Conservation (phyloP, 2,888 invertebrate species). For the Dryobotodes eremita region DNA sequence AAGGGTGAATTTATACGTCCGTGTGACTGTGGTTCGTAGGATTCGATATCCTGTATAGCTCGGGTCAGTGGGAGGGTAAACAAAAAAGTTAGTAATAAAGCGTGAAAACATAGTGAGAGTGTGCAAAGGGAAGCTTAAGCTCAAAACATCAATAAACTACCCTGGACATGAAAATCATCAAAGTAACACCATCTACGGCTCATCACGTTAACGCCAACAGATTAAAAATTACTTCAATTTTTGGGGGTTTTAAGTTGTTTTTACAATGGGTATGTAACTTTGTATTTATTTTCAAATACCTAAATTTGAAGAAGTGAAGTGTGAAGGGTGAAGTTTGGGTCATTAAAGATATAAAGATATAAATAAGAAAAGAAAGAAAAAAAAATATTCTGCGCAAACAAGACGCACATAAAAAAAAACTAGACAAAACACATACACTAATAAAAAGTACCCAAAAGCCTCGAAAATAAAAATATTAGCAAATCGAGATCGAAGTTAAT, state of each 20-base stretch:
- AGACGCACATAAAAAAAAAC: too few species aligned
- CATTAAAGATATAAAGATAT: too few species aligned
- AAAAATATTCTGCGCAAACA: too few species aligned
- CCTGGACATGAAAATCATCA: background rate
- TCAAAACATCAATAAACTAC: background rate
- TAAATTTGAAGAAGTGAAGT: background rate
- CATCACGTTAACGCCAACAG: background rate
- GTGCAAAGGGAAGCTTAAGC: background rate
- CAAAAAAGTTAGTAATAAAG: conserved; percentile 28
- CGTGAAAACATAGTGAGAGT: background rate
- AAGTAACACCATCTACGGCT: background rate
- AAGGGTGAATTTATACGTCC: conserved; percentile 81
- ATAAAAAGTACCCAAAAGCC: too few species aligned
- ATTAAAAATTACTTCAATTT: background rate
- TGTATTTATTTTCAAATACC: background rate
- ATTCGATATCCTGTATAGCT: conserved; percentile 79
- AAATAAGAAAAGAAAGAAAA: too few species aligned
- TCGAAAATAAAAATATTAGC: background rate
- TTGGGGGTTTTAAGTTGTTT: background rate
- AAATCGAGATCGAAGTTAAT: background rate
- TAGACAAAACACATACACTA: too few species aligned
- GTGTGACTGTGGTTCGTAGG: conserved; percentile 71
- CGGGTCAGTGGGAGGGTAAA: conserved; percentile 60
- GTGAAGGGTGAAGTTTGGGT: background rate
- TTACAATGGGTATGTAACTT: background rate